Conservation (phyloP, 2,888 invertebrate species). For the Cremastobaeus sp. region DNA sequence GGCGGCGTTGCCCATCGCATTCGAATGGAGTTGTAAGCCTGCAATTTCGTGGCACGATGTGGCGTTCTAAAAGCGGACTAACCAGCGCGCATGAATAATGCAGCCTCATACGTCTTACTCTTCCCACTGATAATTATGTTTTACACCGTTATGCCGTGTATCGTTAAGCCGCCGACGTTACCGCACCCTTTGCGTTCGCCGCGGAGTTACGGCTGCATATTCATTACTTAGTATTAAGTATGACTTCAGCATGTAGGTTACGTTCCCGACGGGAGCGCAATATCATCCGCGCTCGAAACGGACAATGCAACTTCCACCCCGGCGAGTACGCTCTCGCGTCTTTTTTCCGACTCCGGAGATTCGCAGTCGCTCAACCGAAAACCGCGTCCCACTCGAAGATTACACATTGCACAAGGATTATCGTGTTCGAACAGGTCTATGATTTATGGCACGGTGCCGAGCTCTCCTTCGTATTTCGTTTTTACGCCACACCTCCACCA, state of each 20-base stretch:
- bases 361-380: too few relatives aligned
- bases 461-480: too few relatives aligned
- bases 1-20: slow-evolving; percentile 61
- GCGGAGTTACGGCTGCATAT: slow-evolving; percentile 72
- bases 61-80: slow-evolving; percentile 71
- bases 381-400: too few relatives aligned
- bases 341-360: slow-evolving; percentile 9
- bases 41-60: slow-evolving; percentile 66
- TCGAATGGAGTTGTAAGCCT: slow-evolving; percentile 67
- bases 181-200: slow-evolving; percentile 68
- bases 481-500: too few relatives aligned
- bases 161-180: slow-evolving; percentile 70
- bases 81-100: slow-evolving; percentile 73
- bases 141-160: slow-evolving; percentile 75
- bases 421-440: too few relatives aligned
- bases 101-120: slow-evolving; percentile 72
- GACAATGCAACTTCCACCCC: slow-evolving; percentile 21
- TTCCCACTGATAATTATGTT: slow-evolving; percentile 75
- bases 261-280: slow-evolving; percentile 47
- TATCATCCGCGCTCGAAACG: slow-evolving; percentile 39
- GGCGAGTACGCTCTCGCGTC: not conserved
- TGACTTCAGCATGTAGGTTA: slow-evolving; percentile 65
- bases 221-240: slow-evolving; percentile 73
- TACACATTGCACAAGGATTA: too few relatives aligned
- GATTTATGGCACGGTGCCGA: too few relatives aligned